These are phyloP conservation scores for Ramphastos sulfuratus DNA, from an alignment of 2,113 vertebrate species.

Conservation along the genomic window DNA sequence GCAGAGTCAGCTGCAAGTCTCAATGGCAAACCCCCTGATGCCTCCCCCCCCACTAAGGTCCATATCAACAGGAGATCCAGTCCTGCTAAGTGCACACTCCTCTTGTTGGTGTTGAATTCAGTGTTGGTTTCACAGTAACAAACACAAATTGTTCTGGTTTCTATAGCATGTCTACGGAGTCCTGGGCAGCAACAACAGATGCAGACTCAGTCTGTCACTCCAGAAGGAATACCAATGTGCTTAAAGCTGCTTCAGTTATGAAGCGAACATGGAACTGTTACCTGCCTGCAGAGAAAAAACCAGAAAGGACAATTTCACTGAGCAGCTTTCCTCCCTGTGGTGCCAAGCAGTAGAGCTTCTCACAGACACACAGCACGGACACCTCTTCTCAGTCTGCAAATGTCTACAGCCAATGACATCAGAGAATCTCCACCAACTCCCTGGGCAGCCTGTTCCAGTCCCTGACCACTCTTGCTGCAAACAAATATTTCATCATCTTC, in stretches of 20 bases:
- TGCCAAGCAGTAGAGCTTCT: background rate
- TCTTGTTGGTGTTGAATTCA: slow-evolving; percentile 71
- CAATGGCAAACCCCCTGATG: slow-evolving; percentile 60
- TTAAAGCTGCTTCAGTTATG: slow-evolving; percentile 84
- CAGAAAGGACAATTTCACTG: background rate
- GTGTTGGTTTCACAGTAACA: slow-evolving; percentile 73
- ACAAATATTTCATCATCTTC: too few species aligned
- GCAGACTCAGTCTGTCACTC: slow-evolving; percentile 81
- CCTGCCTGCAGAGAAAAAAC: slow-evolving; percentile 64
- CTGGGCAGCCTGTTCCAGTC: too few species aligned
- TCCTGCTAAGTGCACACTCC: slow-evolving; percentile 71
- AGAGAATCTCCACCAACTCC: too few species aligned
- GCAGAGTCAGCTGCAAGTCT: slow-evolving; percentile 41
- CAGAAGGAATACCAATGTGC: slow-evolving; percentile 81
- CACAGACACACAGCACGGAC: background rate
- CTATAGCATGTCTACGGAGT: slow-evolving; percentile 73
- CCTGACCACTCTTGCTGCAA: background rate
- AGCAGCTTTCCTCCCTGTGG: background rate
- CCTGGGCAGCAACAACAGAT: slow-evolving; percentile 78
- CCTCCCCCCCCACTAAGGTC: slow-evolving; percentile 26
- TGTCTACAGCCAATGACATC: background rate
- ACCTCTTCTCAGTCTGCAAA: background rate
- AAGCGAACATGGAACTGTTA: slow-evolving; percentile 83
- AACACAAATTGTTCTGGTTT: slow-evolving; percentile 72
- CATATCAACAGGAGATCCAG: slow-evolving; percentile 52